A percentile compares a stretch with the other conserved stretches of the same genome.
These are phyloP conservation scores for Drosophila asahinai DNA, from an alignment of 1,140 invertebrate genomes.

Conservation along the genomic window DNA sequence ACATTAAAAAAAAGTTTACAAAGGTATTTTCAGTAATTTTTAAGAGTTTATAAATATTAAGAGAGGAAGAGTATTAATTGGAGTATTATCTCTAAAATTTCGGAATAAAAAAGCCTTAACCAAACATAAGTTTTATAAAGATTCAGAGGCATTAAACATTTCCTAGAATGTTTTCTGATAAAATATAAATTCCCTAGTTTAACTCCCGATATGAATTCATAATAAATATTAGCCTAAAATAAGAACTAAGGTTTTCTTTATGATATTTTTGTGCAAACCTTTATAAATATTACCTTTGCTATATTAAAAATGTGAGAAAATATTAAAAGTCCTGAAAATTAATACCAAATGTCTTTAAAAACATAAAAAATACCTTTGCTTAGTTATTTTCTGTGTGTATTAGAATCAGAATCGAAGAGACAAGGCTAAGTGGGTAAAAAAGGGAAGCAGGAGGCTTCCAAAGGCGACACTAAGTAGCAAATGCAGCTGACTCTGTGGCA, in stretches of 20 bases:
- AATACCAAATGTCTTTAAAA: not conserved
- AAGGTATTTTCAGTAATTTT: not conserved
- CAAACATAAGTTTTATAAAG: not conserved
- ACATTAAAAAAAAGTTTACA: not conserved
- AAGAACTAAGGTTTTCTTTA: too few species aligned
- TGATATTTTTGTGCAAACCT: too few species aligned
- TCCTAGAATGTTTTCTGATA: not conserved
- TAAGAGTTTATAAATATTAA: too few species aligned
- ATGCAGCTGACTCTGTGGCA: constrained; percentile 79
- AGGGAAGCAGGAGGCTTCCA: not conserved
- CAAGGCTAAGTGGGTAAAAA: constrained; percentile 58
- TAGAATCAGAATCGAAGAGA: constrained; percentile 26
- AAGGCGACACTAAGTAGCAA: constrained; percentile 68
- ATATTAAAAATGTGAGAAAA: too few species aligned
- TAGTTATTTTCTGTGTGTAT: not conserved
- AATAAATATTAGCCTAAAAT: too few species aligned
- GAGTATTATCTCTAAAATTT: too few species aligned
- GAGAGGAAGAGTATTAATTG: too few species aligned
- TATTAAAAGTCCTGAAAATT: too few species aligned
- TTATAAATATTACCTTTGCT: too few species aligned
- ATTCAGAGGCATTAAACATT: not conserved
- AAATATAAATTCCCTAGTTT: not conserved
- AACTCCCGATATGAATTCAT: too few species aligned
- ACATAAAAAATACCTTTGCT: not conserved
- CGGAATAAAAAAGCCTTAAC: too few species aligned